phyloP scores from a whole-genome alignment of 2,888 invertebrate species.

The Drosophila austrosaltans region DNA sequence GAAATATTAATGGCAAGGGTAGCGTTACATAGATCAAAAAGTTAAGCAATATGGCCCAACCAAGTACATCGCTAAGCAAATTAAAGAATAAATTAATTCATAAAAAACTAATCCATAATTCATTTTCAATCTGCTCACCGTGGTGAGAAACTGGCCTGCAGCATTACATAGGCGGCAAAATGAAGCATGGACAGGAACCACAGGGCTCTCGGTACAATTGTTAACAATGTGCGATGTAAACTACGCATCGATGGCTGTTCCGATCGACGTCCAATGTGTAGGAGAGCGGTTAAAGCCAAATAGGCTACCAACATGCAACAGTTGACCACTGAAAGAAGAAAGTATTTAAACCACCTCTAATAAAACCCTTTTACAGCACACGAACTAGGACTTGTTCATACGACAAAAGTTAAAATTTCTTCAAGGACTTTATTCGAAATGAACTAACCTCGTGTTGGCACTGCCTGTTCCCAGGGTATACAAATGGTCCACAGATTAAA shows the following conservation, averaged over 20 bases:
- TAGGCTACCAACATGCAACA: constrained; percentile 62
- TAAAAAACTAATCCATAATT: not conserved
- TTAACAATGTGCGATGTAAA: constrained; percentile 59
- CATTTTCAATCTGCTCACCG: constrained; percentile 70
- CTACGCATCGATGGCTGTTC: constrained; percentile 52
- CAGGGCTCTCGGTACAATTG: constrained; percentile 64
- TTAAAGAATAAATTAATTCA: not conserved
- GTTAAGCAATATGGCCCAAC: constrained; percentile 89
- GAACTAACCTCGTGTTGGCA: constrained; percentile 79
- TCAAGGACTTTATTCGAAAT: not conserved
- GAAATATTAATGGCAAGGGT: constrained; percentile 87
- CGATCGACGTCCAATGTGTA: constrained; percentile 65
- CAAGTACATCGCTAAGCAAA: constrained; percentile 86
- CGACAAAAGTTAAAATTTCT: too few species aligned
- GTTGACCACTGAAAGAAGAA: constrained; percentile 49
- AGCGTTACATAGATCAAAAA: constrained; percentile 90
- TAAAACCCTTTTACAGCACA: too few species aligned
- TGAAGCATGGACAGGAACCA: constrained; percentile 86
- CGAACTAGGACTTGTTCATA: too few species aligned
- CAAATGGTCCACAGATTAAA: constrained; percentile 87
- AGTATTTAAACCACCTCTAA: too few species aligned
- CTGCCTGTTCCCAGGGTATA: constrained; percentile 85
- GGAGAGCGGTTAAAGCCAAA: constrained; percentile 54
- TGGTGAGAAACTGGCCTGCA: constrained; percentile 85
- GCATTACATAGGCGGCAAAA: constrained; percentile 86